These are phyloP conservation scores for Lithophane semibrunnea DNA, from an alignment of 2,888 invertebrate genomes.

Conservation along the genomic window DNA sequence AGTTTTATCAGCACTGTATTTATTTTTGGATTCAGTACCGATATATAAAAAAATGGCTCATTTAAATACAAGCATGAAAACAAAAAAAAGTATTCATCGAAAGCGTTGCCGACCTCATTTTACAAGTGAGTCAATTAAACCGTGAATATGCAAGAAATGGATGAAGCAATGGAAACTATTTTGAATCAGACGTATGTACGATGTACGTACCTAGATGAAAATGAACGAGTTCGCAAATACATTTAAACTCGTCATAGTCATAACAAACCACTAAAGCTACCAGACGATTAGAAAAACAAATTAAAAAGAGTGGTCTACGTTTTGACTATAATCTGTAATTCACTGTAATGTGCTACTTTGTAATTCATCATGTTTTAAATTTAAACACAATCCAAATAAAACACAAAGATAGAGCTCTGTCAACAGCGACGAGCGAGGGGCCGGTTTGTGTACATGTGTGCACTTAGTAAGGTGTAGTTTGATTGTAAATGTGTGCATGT, in stretches of 20 bases:
- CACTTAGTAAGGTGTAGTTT: too few species aligned
- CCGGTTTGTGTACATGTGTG: too few species aligned
- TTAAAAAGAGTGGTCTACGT: not conserved
- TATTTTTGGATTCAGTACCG: conserved; percentile 7
- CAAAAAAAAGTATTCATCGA: conserved; percentile 6
- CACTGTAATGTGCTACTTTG: not conserved
- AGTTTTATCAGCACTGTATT: conserved; percentile 34
- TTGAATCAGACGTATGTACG: conserved; percentile 31
- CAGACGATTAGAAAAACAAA: conserved; percentile 23
- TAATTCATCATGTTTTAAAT: not conserved
- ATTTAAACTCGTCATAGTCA: conserved; percentile 20
- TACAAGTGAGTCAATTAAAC: conserved; percentile 21
- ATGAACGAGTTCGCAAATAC: conserved; percentile 9
- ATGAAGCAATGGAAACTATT: conserved; percentile 42
- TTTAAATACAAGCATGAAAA: conserved; percentile 4
- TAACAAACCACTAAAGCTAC: conserved; percentile 29
- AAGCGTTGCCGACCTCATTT: conserved; percentile 30
- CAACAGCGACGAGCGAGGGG: too few species aligned
- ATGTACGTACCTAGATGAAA: conserved; percentile 21
- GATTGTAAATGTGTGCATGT: too few species aligned
- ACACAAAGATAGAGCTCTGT: too few species aligned
- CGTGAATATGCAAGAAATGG: conserved; percentile 9
- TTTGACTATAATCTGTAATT: not conserved
- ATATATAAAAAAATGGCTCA: conserved; percentile 10
- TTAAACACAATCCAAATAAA: not conserved